phyloP scores from a whole-genome alignment of 2,888 invertebrate genomes.

The Argyra leucocephala region DNA sequence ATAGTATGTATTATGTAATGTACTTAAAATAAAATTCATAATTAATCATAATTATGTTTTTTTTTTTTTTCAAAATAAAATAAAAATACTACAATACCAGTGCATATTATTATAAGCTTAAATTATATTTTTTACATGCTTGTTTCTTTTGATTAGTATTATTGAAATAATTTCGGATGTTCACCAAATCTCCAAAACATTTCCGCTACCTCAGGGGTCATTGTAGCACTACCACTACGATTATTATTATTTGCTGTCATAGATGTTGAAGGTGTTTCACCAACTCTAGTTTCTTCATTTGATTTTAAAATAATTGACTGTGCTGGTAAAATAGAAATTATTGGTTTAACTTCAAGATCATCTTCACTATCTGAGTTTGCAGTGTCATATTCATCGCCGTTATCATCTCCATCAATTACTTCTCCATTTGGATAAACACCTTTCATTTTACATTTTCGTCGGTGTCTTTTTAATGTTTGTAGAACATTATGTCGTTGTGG shows the following conservation, averaged over 20 bases:
- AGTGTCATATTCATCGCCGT: background rate
- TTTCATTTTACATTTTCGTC: constrained; percentile 7
- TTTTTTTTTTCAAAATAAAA: no score
- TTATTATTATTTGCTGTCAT: background rate
- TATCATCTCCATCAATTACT: background rate
- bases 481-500: constrained; percentile 7
- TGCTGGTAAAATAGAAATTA: background rate
- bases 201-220: background rate
- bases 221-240: background rate
- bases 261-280: background rate
- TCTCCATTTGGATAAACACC: background rate
- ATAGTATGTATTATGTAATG: no score
- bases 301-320: background rate
- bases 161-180: constrained; percentile 2
- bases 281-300: background rate
- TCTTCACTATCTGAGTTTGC: background rate
- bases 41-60: no score
- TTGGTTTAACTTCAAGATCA: background rate
- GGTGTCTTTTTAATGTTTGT: background rate
- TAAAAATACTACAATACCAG: no score
- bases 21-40: no score
- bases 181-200: background rate
- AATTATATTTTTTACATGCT: no score
- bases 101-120: no score
- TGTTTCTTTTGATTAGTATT: no score